phyloP scores from a whole-genome alignment of 2,888 invertebrate genomes.

The Polydrusus tereticollis region DNA sequence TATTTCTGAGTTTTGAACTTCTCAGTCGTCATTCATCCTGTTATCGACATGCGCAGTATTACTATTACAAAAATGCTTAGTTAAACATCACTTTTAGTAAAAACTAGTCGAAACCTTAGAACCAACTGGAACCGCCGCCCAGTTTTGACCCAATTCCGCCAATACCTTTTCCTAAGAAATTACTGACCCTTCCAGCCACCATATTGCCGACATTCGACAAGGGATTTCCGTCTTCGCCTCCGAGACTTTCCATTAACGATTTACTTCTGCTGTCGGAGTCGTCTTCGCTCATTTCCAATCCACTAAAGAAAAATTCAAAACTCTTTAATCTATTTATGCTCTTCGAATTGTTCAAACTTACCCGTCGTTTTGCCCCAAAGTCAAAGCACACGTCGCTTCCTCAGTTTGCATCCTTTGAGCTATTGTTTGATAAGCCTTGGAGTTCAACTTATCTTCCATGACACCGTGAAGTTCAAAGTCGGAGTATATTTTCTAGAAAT shows the following conservation, averaged over 20 bases:
- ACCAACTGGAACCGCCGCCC: conserved; percentile 88
- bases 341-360: conserved; percentile 63
- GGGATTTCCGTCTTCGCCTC: conserved; percentile 79
- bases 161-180: conserved; percentile 90
- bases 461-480: conserved; percentile 99
- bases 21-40: too few species aligned
- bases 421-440: conserved; percentile 94
- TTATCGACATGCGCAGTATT: too few species aligned
- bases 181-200: conserved; percentile 89
- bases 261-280: conserved; percentile 73
- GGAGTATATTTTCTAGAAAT: conserved; percentile 93
- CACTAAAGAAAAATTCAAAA: too few species aligned
- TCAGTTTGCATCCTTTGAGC: conserved; percentile 96
- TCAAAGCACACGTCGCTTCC: conserved; percentile 92
- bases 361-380: conserved; percentile 83
- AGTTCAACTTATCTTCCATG: conserved; percentile 96
- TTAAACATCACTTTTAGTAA: conserved; percentile 3
- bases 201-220: conserved; percentile 86
- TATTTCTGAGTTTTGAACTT: too few species aligned
- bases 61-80: conserved; percentile 32
- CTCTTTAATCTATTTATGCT: neutral
- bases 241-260: conserved; percentile 73
- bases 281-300: conserved; percentile 66
- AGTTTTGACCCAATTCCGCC: conserved; percentile 91
- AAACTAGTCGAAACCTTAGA: conserved; percentile 60